Evolutionary conservation across 2,113 vertebrate genomes (phyloP), one percentile per base, ranked within the genome.

Genomic region (Carassius auratus): DNA sequence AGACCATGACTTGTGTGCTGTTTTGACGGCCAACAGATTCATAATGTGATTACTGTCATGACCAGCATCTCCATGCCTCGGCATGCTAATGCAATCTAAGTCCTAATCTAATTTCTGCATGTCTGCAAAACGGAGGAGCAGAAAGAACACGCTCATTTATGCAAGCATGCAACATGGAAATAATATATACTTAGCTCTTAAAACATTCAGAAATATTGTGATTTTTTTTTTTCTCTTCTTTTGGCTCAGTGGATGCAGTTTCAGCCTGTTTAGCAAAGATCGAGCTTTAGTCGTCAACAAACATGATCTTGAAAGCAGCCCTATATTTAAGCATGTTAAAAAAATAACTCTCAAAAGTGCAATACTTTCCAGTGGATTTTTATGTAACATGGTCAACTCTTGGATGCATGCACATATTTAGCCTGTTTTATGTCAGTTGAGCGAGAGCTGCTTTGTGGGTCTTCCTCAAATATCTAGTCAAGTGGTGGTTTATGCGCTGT

Each of bases 11-110:
- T 61, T 45, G 48, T 75, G 69, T 62, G 23, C 33, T 50, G 33
- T 23, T 77, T 84, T 66, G 48, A 85, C 30, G 42, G 7, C 26
- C 75, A 83, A 73, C 69, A 33, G 36, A 82, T 38, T 36, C 59
- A 62, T 84, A 87, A 87, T 89, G 15, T 36, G 45, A 86, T 87
- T 84, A 86, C 61, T 62, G 55, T 68, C 59, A 57, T 52, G 57
- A 66, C 62, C 85, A 80, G 76, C 86, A 69, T 84, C 76, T 38
- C 75, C 42, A 66, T 74, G 86, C 81, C 52, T 84, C 30, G 55
- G 80, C 57, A 64, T 73, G 76, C 64, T 81, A 86, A 86, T 81
- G 66, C 78, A 69, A 85, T 85, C 61, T 73, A 61, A 73, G 42
- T 73, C 57, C 15, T 73, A 86, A 81, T 86, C 61, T 62, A 76